phyloP scores from a whole-genome alignment of 2,113 vertebrate genomes.

The Agapornis roseicollis region DNA sequence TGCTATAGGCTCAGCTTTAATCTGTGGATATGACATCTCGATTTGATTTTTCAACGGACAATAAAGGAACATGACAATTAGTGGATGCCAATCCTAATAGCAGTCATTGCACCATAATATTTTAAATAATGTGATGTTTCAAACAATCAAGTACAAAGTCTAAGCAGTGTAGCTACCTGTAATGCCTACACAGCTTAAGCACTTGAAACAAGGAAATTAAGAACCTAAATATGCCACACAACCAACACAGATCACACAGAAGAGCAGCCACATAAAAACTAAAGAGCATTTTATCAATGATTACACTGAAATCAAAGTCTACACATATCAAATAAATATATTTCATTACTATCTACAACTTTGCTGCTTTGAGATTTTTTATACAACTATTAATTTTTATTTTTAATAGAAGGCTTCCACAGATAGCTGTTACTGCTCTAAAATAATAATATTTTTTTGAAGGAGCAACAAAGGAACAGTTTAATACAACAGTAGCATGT shows the following conservation, averaged over 20 bases:
- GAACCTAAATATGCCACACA: background rate
- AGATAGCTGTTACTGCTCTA: background rate
- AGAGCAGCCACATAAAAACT: background rate
- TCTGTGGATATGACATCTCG: background rate
- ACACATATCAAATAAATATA: background rate
- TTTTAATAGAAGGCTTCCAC: background rate
- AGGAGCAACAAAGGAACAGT: background rate
- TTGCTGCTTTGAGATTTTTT: background rate
- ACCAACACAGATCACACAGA: background rate
- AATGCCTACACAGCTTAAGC: background rate
- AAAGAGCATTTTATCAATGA: background rate
- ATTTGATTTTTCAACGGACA: background rate
- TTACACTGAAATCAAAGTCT: background rate
- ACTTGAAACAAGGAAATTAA: background rate
- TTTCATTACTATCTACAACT: background rate
- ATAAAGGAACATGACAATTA: background rate
- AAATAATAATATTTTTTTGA: background rate
- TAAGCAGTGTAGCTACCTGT: background rate
- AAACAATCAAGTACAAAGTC: background rate
- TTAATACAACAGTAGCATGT: background rate
- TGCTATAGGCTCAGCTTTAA: background rate
- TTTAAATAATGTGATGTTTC: background rate
- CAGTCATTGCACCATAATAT: background rate
- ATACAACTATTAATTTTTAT: background rate
- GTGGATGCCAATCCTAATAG: background rate